Conservation (phyloP, 1,140 invertebrate genomes). For the Zaprionus africanus region DNA sequence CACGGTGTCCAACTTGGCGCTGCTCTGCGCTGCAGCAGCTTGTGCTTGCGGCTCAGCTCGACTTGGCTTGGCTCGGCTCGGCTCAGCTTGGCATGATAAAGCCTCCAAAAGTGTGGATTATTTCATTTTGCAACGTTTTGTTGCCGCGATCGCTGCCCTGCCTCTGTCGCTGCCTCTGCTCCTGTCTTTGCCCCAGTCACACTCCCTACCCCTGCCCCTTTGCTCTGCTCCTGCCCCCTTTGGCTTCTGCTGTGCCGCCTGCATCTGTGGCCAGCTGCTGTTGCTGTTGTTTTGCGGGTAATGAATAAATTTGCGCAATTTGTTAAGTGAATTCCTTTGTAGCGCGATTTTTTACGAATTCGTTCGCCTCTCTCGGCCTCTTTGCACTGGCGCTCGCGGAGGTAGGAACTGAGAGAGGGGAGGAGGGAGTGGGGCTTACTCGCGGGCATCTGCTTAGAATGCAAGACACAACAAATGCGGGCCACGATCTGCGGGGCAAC, state of each 20-base stretch:
- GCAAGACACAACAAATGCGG: constrained; percentile 43
- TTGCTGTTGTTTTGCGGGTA: constrained; percentile 71
- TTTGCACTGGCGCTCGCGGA: constrained; percentile 53
- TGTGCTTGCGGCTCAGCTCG: constrained; percentile 31
- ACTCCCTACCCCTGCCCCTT: not conserved
- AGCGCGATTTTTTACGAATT: constrained; percentile 79
- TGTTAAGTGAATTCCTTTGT: constrained; percentile 83
- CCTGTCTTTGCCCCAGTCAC: not conserved
- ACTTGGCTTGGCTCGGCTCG: not conserved
- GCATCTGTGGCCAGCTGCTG: constrained; percentile 14
- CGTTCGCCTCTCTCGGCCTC: constrained; percentile 45
- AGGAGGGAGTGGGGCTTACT: not conserved
- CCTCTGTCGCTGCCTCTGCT: not conserved
- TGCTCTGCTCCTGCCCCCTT: too few relatives aligned
- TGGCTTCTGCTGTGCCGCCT: not conserved
- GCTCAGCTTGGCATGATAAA: constrained; percentile 65
- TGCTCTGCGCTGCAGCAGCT: constrained; percentile 16
- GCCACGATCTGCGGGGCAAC: not conserved
- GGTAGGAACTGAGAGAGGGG: not conserved
- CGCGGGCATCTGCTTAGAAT: constrained; percentile 51
- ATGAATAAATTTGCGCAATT: constrained; percentile 83
- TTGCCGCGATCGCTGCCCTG: constrained; percentile 41
- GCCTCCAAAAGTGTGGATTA: constrained; percentile 78
- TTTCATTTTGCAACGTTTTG: constrained; percentile 81
- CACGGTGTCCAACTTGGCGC: constrained; percentile 11